Evolutionary conservation across 2,888 invertebrate genomes (phyloP), one percentile per base, ranked within the genome.

Genomic region (Dexiosoma caninum): DNA sequence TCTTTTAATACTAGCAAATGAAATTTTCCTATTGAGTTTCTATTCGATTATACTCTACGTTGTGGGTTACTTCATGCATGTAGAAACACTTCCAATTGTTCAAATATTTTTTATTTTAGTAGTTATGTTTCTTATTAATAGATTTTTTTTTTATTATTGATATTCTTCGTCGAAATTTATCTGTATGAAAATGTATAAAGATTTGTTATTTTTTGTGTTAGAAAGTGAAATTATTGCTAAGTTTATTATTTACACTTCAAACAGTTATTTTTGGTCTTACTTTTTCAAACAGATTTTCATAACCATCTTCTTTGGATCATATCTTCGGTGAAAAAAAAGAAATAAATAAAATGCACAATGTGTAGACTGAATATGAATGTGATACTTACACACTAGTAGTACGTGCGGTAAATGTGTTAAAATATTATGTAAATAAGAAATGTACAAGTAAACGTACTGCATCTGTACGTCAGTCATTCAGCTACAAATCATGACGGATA

Each of bases 371-470:
- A 30, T 3, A 14, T 30, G 21, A 16, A 46, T 49, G 35, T 27
- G 21, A 30, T 53, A 59, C 7, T 55, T 49, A 23, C 8, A 49
- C 49, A 44, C 10, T 53, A 53, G 53, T 70, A 62, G 46, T 75
- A 75, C 75, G 76, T 80, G 80, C 67, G 71, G 55, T 72, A 80
- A 76, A 66, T 76, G 76, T 80, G 80, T 81, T 76, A 81, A 78
- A 74, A 62, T 81, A 72, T 81, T 81, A 81, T 81, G 80, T 81
- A 81, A 81, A 81, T 81, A 72, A 44, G 1, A 49, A 66, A 46
- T n/a, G 37, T 62, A 27, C 27, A 6, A 5, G 27, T 27, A 27
- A 5, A 6, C 27, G 21, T 62, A 60, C 59, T 67, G 51, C 9
- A 40, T 70, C 46, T 32, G 49, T 51, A 51, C 4, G 3, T 32